A percentile compares a stretch with the other conserved stretches of the same genome.
phyloP scores from a whole-genome alignment of 2,888 invertebrate species.

The Nudaria mundana region DNA sequence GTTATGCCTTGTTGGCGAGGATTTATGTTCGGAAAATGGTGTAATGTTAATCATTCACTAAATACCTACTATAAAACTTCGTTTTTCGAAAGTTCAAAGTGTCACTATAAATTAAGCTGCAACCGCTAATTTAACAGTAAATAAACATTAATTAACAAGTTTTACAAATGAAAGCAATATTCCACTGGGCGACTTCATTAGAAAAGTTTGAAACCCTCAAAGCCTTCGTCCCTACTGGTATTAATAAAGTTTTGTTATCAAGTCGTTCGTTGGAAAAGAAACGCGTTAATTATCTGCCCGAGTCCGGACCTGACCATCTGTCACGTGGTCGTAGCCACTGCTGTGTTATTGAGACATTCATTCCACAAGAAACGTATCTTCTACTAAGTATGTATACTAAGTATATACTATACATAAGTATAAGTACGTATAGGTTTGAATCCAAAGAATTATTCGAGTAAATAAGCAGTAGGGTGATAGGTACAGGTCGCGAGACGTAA shows the following conservation, averaged over 20 bases:
- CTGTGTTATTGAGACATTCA: constrained; percentile 34
- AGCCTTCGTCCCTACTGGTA: constrained; percentile 59
- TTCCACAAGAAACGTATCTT: too few species aligned
- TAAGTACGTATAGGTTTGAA: too few species aligned
- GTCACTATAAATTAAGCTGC: constrained; percentile 9
- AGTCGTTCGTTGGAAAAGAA: constrained; percentile 65
- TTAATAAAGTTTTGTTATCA: constrained; percentile 79
- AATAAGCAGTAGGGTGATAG: too few species aligned
- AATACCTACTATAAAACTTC: neutral
- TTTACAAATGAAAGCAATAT: constrained; percentile 63
- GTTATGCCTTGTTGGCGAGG: constrained; percentile 12
- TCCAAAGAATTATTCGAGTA: too few species aligned
- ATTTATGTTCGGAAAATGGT: constrained; percentile 6
- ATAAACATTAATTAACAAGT: constrained; percentile 73
- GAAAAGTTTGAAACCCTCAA: constrained; percentile 77
- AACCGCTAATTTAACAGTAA: constrained; percentile 36
- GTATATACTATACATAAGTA: too few species aligned
- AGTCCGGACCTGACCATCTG: constrained; percentile 60
- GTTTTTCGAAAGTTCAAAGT: neutral
- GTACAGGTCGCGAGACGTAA: too few species aligned
- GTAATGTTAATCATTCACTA: neutral
- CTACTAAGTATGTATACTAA: too few species aligned
- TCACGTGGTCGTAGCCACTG: constrained; percentile 48
- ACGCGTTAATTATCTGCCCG: constrained; percentile 74
- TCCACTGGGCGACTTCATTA: constrained; percentile 75